Evolutionary conservation across 2,888 invertebrate species (phyloP), one percentile per base, ranked within the genome.

Genomic region (Mesopsocus fuscifrons): DNA sequence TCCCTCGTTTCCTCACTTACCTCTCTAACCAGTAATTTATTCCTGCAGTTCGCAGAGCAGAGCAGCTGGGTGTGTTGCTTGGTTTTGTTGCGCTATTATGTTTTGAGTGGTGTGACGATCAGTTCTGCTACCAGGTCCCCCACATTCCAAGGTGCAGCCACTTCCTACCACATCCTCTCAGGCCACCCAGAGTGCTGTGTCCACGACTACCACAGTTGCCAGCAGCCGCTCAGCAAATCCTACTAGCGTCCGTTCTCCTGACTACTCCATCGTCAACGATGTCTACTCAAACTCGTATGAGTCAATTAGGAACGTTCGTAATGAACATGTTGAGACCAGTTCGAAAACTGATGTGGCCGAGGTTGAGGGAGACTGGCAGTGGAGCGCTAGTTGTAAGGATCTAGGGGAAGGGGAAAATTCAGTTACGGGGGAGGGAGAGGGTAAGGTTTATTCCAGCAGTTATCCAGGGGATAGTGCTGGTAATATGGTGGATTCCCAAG

Each of bases 331-430:
- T 17, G 21, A 38, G 11, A 20, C 38, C 4, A 20, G 13, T 18
- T 20, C 38, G 20, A 38, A 38, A 38, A 38, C 38, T 9, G 21
- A 21, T 21, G 20, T 20, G n/a, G 20, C 13, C 13, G 21, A 38
- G 20, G 38, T 18, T 3, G 20, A 38, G 20, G n/a, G 20, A 49
- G 60, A 69, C 46, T 80, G 81, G 79, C 75, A 80, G 49, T 77
- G 83, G 56, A 81, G 81, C 58, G 77, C 79, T 53, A 81, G 81
- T 55, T 83, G 83, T 62, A 77, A 80, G 62, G 82, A 84, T 57
- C 68, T 85, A 47, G 44, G 63, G 69, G 49, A 42, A 41, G 49
- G 55, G 34, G 54, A 51, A 41, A 55, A 55, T 48, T 49, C 56
- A 43, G 59, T 60, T 20, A 34, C 43, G 3, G 26, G 22, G 11